Evolutionary conservation across 2,797 vertebrate genomes (phyloP).

Genomic region (Balearica regulorum): DNA sequence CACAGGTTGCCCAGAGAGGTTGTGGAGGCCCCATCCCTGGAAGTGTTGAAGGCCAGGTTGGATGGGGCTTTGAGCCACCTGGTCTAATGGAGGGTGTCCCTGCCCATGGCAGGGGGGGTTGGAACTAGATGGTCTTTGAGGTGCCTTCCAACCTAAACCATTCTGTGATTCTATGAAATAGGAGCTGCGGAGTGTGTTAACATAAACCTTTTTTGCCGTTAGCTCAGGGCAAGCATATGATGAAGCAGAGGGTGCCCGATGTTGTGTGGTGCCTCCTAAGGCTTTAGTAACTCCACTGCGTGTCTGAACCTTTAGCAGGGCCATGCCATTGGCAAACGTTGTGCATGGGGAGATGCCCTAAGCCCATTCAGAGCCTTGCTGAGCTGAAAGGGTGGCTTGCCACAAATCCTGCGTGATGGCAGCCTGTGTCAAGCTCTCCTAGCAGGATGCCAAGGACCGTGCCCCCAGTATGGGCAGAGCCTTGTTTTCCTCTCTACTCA

Average conservation of each 20-base stretch:
- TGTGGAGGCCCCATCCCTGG: too few relatives aligned
- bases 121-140: too few relatives aligned
- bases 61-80: too few relatives aligned
- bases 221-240: neutral
- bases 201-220: neutral
- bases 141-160: too few relatives aligned
- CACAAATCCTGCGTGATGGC: neutral
- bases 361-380: neutral
- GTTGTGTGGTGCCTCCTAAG: neutral
- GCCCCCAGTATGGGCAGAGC: neutral
- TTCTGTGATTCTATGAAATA: neutral
- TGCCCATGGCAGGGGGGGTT: too few relatives aligned
- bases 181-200: neutral
- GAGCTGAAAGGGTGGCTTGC: neutral
- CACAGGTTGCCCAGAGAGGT: too few relatives aligned
- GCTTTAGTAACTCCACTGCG: neutral
- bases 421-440: neutral
- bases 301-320: neutral
- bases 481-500: constrained; percentile 11
- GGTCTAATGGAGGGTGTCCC: too few relatives aligned
- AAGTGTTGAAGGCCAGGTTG: too few relatives aligned
- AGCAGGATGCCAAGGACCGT: neutral
- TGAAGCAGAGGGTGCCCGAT: neutral
- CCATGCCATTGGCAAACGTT: accelerated
- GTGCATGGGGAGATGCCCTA: neutral